Evolutionary conservation across 2,113 vertebrate species (phyloP).

Genomic region (Varanus komodoensis): DNA sequence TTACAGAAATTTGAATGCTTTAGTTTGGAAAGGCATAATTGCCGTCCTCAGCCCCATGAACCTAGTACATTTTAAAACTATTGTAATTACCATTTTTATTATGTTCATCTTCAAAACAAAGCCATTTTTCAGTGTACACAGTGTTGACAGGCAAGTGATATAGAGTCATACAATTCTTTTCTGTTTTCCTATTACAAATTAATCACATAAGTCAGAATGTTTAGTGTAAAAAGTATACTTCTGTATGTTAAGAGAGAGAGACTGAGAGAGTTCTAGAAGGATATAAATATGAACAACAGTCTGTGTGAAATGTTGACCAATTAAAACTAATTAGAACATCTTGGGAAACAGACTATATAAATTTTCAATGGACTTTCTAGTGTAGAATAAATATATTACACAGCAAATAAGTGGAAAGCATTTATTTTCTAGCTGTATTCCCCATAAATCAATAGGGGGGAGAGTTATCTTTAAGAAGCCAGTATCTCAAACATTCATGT

Average conservation of each 20-base stretch:
- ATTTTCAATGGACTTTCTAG: not conserved
- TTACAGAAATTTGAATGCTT: not conserved
- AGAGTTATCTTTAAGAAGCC: constrained; percentile 37
- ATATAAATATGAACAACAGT: not conserved
- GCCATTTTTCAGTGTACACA: not conserved
- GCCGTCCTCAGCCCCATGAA: too few relatives aligned
- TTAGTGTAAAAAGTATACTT: constrained; percentile 32
- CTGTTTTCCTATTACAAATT: not conserved
- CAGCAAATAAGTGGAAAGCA: constrained; percentile 5
- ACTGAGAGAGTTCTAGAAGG: not conserved
- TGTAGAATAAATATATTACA: constrained; percentile 12
- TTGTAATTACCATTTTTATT: not conserved
- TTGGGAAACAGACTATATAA: not conserved
- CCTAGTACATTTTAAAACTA: not conserved
- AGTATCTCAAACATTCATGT: constrained; percentile 6
- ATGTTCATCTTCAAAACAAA: not conserved
- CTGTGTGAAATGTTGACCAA: constrained; percentile 4
- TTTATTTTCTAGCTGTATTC: not conserved
- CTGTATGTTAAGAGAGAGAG: not conserved
- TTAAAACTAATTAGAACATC: not conserved
- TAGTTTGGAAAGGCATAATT: not conserved
- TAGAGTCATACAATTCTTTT: not conserved
- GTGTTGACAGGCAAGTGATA: not conserved
- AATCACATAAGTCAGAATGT: not conserved
- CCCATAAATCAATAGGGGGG: constrained; percentile 16